Percentiles rank a stretch among this genome's conserved stretches.
phyloP scores from a whole-genome alignment of 2,888 invertebrate genomes.

The Rhimphoctona megacephalus region DNA sequence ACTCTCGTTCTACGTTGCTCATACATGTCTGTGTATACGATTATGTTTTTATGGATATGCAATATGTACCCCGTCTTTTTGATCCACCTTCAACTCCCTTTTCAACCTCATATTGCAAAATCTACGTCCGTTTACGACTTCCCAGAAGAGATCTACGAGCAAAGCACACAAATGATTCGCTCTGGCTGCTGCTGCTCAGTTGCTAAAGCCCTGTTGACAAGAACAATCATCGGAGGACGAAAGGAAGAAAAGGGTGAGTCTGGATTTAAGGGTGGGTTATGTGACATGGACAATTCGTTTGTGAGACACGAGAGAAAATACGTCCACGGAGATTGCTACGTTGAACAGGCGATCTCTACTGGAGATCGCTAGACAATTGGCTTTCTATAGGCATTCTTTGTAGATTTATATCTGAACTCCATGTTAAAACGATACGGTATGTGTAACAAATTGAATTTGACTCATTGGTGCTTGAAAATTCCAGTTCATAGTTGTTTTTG shows the following conservation, averaged over 20 bases:
- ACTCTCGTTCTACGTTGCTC: slow-evolving; percentile 16
- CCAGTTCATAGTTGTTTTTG: background rate
- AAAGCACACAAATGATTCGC: slow-evolving; percentile 37
- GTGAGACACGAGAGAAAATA: slow-evolving; percentile 41
- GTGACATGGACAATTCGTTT: slow-evolving; percentile 36
- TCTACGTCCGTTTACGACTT: slow-evolving; percentile 56
- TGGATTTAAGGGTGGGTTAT: background rate
- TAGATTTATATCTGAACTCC: background rate
- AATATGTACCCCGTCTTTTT: background rate
- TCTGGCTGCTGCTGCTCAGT: slow-evolving; percentile 29
- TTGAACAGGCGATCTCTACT: background rate
- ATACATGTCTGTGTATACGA: background rate
- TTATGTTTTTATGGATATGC: slow-evolving; percentile 9
- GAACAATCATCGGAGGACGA: slow-evolving; percentile 1
- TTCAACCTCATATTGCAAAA: slow-evolving; percentile 30
- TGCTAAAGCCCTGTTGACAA: background rate
- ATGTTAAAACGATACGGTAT: background rate
- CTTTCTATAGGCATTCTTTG: background rate
- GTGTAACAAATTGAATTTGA: background rate
- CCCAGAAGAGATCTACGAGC: slow-evolving; percentile 55
- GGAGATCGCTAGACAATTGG: background rate
- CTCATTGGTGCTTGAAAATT: background rate
- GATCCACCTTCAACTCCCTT: slow-evolving; percentile 33
- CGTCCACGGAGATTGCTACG: slow-evolving; percentile 14
- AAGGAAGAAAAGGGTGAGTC: no score